phyloP scores from a whole-genome alignment of 2,888 invertebrate species.

The Acanthacorydalis orientalis region DNA sequence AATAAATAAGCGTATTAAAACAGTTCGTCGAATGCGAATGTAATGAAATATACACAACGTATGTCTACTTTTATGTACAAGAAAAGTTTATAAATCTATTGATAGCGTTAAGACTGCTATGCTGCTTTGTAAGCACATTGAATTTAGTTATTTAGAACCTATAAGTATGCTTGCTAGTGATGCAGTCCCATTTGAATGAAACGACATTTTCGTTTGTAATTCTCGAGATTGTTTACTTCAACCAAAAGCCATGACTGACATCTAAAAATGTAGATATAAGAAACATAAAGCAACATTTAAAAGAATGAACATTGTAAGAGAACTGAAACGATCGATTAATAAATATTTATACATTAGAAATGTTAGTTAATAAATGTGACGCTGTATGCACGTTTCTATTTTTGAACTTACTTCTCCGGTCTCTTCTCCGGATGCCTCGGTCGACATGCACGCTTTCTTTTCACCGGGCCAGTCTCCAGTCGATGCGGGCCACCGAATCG shows the following conservation, averaged over 20 bases:
- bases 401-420: slow-evolving; percentile 28
- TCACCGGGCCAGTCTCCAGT: slow-evolving; percentile 24
- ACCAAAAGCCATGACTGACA: slow-evolving; percentile 6
- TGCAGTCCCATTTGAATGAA: too few relatives aligned
- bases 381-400: not conserved
- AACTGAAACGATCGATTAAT: not conserved
- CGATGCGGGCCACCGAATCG: slow-evolving; percentile 21
- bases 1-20: too few relatives aligned
- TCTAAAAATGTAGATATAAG: slow-evolving; percentile 2
- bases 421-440: slow-evolving; percentile 30
- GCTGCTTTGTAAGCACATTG: too few relatives aligned
- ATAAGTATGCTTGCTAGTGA: too few relatives aligned
- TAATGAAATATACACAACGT: too few relatives aligned
- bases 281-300: not conserved
- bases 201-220: not conserved
- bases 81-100: too few relatives aligned
- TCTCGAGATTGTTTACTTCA: not conserved
- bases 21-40: too few relatives aligned
- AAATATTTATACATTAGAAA: not conserved
- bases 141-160: too few relatives aligned
- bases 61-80: too few relatives aligned
- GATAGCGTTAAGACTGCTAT: too few relatives aligned
- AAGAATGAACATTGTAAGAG: not conserved
- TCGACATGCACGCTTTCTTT: slow-evolving; percentile 18
- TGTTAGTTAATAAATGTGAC: not conserved